Base-by-base conservation (phyloP, 1,140 invertebrate genomes). In the Varroa destructor region DNA sequence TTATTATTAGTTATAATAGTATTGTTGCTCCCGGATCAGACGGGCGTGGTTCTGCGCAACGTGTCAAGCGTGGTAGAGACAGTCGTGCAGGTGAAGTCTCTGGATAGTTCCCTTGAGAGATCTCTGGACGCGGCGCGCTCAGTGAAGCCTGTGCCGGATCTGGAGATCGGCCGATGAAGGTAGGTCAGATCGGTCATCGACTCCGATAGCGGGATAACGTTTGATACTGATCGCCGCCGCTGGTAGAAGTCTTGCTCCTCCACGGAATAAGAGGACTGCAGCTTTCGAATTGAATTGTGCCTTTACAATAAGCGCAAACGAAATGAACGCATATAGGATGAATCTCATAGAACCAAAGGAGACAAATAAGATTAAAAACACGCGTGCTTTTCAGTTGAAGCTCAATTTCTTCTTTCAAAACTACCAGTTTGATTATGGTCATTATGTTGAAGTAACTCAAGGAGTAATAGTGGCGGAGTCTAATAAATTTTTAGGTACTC, bases 61-160 rank as follows among this genome's bases (percentile, higher is more conserved):
- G 81, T 79, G 71, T 83, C 82, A 56, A 79, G 78, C 54, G 83
- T 82, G n/a, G 83, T 83, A 72, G 83, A 82, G 43, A 84, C 79
- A 77, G 84, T 83, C 75, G 83, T 81, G 71, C 81, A 81, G 40
- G 83, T 82, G 37, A 81, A 76, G 74, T 83, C 80, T 36, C 81
- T 78, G 37, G 82, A 80, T 72, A 83, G 77, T 36, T 55, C 14
- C 71, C 56, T 37, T 51, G 58, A 51, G 73, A 78, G 76, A 75
- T 78, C 74, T 36, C 79, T 74, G 74, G 55, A 72, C 43, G 72
- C 40, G 72, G 72, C 72, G 43, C 57, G 36, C 57, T 58, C 64
- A 8, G 46, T 51, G 61, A 55, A 46, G 70, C 70, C n/a, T 51
- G 72, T 54, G 54, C 42, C 71, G 70, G 61, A 58, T 71, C 61